A percentile compares a stretch with the other conserved stretches of the same genome.
Evolutionary conservation across 2,888 invertebrate genomes (phyloP).

Genomic region (Emmelina monodactyla): DNA sequence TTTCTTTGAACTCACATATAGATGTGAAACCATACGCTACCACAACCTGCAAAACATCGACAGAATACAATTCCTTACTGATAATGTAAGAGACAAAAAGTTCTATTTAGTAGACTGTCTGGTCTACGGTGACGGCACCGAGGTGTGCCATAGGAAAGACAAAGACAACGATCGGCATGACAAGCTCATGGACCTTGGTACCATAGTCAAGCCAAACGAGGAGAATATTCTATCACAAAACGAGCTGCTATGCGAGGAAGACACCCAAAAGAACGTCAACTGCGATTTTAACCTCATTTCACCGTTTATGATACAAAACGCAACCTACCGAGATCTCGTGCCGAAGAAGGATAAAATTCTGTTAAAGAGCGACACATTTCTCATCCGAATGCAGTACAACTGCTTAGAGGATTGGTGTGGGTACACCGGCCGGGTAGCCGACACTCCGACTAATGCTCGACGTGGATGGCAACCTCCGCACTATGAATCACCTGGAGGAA

Average conservation of each 20-base stretch:
- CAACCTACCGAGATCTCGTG: conserved; percentile 27
- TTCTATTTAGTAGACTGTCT: conserved; percentile 50
- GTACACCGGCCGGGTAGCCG: conserved; percentile 25
- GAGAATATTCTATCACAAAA: conserved; percentile 38
- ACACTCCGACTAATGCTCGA: conserved; percentile 15
- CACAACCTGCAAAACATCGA: conserved; percentile 41
- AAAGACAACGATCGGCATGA: conserved; percentile 27
- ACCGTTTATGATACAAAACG: conserved; percentile 26
- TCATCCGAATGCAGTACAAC: conserved; percentile 27
- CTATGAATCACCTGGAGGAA: conserved; percentile 38
- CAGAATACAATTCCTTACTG: conserved; percentile 37
- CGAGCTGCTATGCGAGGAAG: conserved; percentile 49
- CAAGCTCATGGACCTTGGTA: conserved; percentile 36
- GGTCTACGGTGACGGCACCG: conserved; percentile 35
- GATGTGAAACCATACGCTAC: conserved; percentile 37
- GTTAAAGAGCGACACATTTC: conserved; percentile 29
- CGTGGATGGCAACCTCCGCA: conserved; percentile 19
- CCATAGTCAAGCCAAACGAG: conserved; percentile 36
- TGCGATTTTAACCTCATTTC: conserved; percentile 41
- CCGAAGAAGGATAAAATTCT: conserved; percentile 28
- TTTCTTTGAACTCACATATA: conserved; percentile 22
- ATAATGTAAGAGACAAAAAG: conserved; percentile 30
- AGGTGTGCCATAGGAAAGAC: conserved; percentile 42
- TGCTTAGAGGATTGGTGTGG: conserved; percentile 43
- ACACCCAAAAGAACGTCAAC: conserved; percentile 22